Percentiles rank a stretch among this genome's conserved stretches.
Evolutionary conservation across 2,797 vertebrate genomes (phyloP).

Genomic region (Morus bassanus): DNA sequence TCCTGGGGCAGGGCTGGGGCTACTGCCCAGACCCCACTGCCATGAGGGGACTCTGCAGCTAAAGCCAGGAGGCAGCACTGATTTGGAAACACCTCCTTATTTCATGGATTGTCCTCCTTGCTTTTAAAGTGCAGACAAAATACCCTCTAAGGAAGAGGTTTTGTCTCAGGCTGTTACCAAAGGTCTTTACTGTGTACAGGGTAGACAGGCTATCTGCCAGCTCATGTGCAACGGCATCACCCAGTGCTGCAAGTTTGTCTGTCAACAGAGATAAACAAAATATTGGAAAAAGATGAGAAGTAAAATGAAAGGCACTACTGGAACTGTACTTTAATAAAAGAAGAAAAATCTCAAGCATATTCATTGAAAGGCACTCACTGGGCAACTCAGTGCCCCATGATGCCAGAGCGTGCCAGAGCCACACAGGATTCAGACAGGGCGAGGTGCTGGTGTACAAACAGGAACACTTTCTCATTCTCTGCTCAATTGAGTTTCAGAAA

Average conservation of each 20-base stretch:
- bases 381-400: background rate
- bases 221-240: background rate
- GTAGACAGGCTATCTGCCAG: background rate
- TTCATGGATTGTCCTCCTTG: background rate
- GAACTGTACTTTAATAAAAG: background rate
- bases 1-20: background rate
- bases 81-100: background rate
- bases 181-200: background rate
- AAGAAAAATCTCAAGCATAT: background rate
- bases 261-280: background rate
- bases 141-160: background rate
- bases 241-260: background rate
- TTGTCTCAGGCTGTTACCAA: background rate
- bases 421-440: accelerated
- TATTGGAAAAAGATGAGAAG: accelerated
- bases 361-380: background rate
- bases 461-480: background rate
- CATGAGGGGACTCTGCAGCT: too few relatives aligned
- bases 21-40: background rate
- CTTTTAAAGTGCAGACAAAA: background rate
- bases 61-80: background rate
- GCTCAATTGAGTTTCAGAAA: background rate
- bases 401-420: background rate
- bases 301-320: background rate
- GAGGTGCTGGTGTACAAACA: background rate